Percentiles rank a stretch among this genome's conserved stretches.
phyloP scores from a whole-genome alignment of 2,888 invertebrate species.

The Taenaris catops region DNA sequence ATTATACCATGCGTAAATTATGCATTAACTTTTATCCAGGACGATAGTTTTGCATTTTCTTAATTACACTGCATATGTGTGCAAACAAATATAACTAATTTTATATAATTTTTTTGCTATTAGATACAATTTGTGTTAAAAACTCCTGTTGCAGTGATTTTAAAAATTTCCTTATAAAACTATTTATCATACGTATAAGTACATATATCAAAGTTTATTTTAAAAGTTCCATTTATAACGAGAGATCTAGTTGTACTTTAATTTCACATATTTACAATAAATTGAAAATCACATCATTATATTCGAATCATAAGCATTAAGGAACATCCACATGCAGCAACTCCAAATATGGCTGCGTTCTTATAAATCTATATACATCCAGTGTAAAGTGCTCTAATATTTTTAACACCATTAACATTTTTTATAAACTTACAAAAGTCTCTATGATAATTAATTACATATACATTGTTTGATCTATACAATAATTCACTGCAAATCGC shows the following conservation, averaged over 20 bases:
- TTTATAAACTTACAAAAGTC: slow-evolving; percentile 12
- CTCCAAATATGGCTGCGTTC: not conserved
- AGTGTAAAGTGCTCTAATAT: slow-evolving; percentile 9
- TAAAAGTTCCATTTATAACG: slow-evolving; percentile 13
- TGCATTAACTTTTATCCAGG: too few relatives aligned
- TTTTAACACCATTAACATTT: not conserved
- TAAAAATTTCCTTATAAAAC: slow-evolving; percentile 10
- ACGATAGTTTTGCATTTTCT: too few relatives aligned
- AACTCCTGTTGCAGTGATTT: slow-evolving; percentile 11
- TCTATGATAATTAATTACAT: slow-evolving; percentile 2
- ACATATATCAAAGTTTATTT: slow-evolving; percentile 19
- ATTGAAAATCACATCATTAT: slow-evolving; percentile 20
- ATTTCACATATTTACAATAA: slow-evolving; percentile 21
- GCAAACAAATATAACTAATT: not conserved
- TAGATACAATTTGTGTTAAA: too few relatives aligned
- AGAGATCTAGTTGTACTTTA: slow-evolving; percentile 25
- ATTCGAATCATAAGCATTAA: slow-evolving; percentile 25
- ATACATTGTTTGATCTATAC: too few relatives aligned
- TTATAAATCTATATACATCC: slow-evolving; percentile 1
- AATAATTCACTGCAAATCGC: too few relatives aligned
- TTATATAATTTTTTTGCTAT: too few relatives aligned
- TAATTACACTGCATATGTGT: not conserved
- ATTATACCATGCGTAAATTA: too few relatives aligned
- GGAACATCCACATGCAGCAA: slow-evolving; percentile 20
- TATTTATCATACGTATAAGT: slow-evolving; percentile 18